Evolutionary conservation across 2,113 vertebrate genomes (phyloP), one percentile per base, ranked within the genome.

Genomic region (Cyprinodon tularosa): DNA sequence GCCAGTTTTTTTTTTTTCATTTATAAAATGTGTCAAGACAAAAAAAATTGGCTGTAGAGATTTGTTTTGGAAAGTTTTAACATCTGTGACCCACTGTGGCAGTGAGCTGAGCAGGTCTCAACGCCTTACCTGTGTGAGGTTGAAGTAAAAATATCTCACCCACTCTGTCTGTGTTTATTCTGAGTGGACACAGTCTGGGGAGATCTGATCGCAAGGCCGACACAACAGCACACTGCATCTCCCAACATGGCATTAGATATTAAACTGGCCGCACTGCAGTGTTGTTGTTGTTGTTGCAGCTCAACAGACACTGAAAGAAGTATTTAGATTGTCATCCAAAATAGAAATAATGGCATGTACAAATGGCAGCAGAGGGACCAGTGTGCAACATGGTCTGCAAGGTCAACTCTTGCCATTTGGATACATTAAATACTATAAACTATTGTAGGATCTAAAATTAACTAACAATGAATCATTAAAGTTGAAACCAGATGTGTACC

Each of bases 151-250:
- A 84, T 39, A 82, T 74, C 62, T 74, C 44, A 68, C 64, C 71
- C 47, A 8, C 73, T 76, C 77, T 66, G 87, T 86, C 86, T 89
- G 80, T 89, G 90, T 90, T 91, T 91, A 88, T 68, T 2, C 71
- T 47, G 53, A 65, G 62, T 17, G 44, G 36, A 82, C 12, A 74
- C 62, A 74, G 73, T 38, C 66, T 45, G 8, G 68, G 76, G 70
- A 72, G 71, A 70, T 64, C 68, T 74, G 14, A 85, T 86, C 78
- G 13, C 89, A 78, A 44, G 13, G 42, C 86, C 86, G 86, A 87
- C 88, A 85, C 86, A 91, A 88, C 89, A 90, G 73, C 67, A 13
- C 61, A 9, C n/a, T 72, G 47, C 50, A 64, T 40, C 36, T 70
- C 63, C 62, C n/a, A 17, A 48, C 10, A 22, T 39, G 62, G 50